These are phyloP conservation scores for Erebia epiphron DNA, from an alignment of 2,888 invertebrate species.

Conservation along the genomic window DNA sequence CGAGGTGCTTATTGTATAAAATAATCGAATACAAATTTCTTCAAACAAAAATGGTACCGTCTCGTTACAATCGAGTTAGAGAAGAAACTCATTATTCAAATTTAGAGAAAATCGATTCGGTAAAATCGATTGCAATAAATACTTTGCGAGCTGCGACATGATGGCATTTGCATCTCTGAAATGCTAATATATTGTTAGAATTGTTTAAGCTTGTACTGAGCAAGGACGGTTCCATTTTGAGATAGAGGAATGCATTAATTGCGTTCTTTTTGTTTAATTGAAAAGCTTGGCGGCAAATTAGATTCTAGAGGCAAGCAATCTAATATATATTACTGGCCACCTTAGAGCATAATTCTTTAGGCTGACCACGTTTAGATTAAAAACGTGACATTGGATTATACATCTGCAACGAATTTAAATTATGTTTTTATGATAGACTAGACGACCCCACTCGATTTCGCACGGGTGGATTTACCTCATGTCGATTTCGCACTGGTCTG, in stretches of 20 bases:
- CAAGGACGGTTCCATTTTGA: not conserved
- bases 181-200: not conserved
- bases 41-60: slow-evolving; percentile 13
- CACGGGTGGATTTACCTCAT: no score
- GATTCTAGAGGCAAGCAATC: not conserved
- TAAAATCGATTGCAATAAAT: slow-evolving; percentile 16
- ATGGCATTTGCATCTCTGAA: slow-evolving; percentile 11
- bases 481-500: no score
- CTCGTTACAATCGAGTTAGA: slow-evolving; percentile 1
- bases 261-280: not conserved
- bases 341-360: no score
- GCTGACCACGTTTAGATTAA: no score
- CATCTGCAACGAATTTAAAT: no score
- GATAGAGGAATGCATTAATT: not conserved
- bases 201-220: not conserved
- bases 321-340: not conserved
- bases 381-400: no score
- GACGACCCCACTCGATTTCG: no score
- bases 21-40: not conserved
- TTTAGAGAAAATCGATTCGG: slow-evolving; percentile 12
- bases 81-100: slow-evolving; percentile 16
- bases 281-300: not conserved
- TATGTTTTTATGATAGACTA: no score
- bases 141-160: slow-evolving; percentile 3
- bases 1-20: not conserved